phyloP scores from a whole-genome alignment of 2,113 vertebrate genomes.

The Gobius niger region DNA sequence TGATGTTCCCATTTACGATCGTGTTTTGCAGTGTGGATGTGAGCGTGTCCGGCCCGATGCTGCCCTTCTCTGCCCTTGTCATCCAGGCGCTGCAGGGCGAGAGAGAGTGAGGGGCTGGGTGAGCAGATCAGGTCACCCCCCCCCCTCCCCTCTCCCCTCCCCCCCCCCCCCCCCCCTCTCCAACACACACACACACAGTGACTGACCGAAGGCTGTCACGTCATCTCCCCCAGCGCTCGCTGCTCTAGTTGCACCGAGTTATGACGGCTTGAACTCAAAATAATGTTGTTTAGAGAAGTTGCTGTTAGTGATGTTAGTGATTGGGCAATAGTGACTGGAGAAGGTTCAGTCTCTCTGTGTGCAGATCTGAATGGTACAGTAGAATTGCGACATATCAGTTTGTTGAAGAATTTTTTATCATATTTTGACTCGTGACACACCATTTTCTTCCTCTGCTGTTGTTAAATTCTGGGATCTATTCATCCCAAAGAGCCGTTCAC shows the following conservation, averaged over 20 bases:
- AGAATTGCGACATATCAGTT: no score
- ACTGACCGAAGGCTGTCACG: slow-evolving; percentile 74
- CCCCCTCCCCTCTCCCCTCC: background rate
- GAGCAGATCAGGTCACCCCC: slow-evolving; percentile 74
- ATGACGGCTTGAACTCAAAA: no score
- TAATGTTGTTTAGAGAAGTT: no score
- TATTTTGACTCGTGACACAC: no score
- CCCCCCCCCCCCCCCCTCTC: background rate
- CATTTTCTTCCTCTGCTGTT: no score
- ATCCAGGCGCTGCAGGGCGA: slow-evolving; percentile 68
- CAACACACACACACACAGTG: background rate
- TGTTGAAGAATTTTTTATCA: no score
- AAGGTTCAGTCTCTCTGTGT: no score
- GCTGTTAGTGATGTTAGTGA: no score
- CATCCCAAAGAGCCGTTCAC: no score
- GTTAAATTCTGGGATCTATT: no score
- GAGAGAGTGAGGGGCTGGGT: slow-evolving; percentile 61
- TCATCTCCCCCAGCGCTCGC: slow-evolving; percentile 44
- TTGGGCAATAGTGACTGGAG: no score
- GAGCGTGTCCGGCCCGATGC: slow-evolving; percentile 21
- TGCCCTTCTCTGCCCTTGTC: slow-evolving; percentile 74
- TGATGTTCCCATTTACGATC: background rate
- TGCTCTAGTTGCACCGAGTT: slow-evolving; percentile 26
- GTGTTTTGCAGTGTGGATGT: slow-evolving; percentile 9
- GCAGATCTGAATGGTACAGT: no score